Evolutionary conservation across 2,888 invertebrate species (phyloP), one percentile per base, ranked within the genome.

Genomic region (Acanthosoma haemorrhoidale): DNA sequence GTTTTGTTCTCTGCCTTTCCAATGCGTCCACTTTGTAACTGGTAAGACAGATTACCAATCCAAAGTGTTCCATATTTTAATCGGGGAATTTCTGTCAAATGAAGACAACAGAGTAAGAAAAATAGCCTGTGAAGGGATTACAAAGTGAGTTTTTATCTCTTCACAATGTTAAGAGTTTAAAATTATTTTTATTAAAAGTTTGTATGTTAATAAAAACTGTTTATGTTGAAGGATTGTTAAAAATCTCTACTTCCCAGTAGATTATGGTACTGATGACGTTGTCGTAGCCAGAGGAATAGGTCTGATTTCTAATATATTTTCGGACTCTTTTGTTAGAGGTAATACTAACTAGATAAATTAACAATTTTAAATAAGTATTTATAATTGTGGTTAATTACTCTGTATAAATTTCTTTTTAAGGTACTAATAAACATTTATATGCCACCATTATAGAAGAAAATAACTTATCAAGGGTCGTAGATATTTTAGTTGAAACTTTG

Each of bases 91-190:
- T 72, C 79, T 93, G 1, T 84, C 84, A 5, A 92, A 92, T 79
- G 88, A 88, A 73, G 93, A 94, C 79, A 85, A 85, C 69, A 83
- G 92, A 78, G 91, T 94, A 0, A 83, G 94, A 71, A 84, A 84
- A 71, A 87, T 91, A 1, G 87, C 91, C 0, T 84, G 89, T 0
- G 82, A 83, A 58, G 84, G 89, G 3, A 83, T 93, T 69, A 81
- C 85, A 43, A 85, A 81, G 88, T 89, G 80, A 80, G 80, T 76
- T 68, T 36, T 61, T 21, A 9, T 36, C 18, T 18, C 4, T 5
- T 61, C 36, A 4, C 21, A 18, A 34, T 16, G 11, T 36, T 8
- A 36, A 1, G 4, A 36, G 18, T 61, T 34, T 36, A 4, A 0
- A 8, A 18, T 1, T 13, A 18, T 16, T 13, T 18, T 2, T n/a